Conservation (phyloP, 2,113 vertebrate species). For the Dipodomys stephensi region DNA sequence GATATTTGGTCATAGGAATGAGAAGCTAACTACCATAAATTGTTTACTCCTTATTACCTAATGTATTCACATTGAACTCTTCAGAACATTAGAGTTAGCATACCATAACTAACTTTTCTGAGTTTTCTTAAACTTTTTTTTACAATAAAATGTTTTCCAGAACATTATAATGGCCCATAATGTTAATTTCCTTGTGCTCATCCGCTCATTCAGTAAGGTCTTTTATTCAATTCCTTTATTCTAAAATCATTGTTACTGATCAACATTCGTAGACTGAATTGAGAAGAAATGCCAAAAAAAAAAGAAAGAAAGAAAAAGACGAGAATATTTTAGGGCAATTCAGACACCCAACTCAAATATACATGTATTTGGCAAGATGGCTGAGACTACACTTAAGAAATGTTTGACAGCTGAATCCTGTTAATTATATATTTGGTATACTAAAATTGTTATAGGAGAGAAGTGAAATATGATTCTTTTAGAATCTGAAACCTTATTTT, state of each 20-base stretch:
- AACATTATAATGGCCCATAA: neutral
- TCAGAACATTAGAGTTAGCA: too few species aligned
- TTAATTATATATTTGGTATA: constrained; percentile 27
- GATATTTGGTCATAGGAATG: too few species aligned
- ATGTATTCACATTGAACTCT: too few species aligned
- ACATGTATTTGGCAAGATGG: neutral
- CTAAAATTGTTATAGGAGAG: neutral
- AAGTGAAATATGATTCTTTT: neutral
- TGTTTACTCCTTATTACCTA: too few species aligned
- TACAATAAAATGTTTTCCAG: too few species aligned
- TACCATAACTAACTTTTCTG: too few species aligned
- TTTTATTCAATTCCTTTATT: constrained; percentile 5
- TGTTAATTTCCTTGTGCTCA: constrained; percentile 53
- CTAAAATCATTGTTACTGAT: constrained; percentile 37
- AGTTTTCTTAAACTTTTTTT: too few species aligned
- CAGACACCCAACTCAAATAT: neutral
- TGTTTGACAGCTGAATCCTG: neutral
- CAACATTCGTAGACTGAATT: neutral
- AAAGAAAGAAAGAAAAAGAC: neutral
- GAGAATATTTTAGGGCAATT: neutral
- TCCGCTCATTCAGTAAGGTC: constrained; percentile 31
- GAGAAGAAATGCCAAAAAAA: constrained; percentile 28
- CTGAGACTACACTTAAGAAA: neutral
- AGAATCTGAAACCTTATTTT: neutral
- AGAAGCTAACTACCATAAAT: too few species aligned